A percentile compares a stretch with the other conserved stretches of the same genome.
Conservation (phyloP, 2,113 vertebrate genomes). For the Marcusenius ussheri region DNA sequence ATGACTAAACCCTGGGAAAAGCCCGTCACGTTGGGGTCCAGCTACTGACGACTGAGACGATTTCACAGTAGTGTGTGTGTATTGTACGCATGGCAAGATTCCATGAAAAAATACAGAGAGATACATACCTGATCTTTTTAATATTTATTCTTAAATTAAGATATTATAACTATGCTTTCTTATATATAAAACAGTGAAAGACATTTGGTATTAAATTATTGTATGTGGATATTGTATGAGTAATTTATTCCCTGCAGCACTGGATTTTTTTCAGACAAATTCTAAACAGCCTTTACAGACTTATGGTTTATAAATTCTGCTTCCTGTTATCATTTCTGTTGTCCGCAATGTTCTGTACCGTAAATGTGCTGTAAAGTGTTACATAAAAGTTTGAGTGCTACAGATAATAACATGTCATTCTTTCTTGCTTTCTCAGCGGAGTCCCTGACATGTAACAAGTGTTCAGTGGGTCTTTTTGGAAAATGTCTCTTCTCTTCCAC, state of each 20-base stretch:
- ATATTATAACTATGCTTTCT: not conserved
- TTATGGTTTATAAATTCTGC: not conserved
- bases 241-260: not conserved
- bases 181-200: not conserved
- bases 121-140: not conserved
- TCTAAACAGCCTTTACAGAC: not conserved
- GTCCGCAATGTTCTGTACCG: not conserved
- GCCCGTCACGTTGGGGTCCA: not conserved
- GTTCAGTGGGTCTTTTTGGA: not conserved
- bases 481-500: not conserved
- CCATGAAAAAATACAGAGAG: not conserved
- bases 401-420: not conserved
- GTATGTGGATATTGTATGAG: not conserved
- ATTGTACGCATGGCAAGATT: not conserved
- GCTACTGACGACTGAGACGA: not conserved
- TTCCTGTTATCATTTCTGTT: not conserved
- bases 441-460: slow-evolving; percentile 51
- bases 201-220: not conserved
- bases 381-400: not conserved
- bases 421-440: slow-evolving; percentile 44
- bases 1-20: not conserved
- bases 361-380: not conserved
- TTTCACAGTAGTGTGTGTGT: not conserved
- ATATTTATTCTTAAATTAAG: not conserved
- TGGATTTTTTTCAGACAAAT: not conserved